Evolutionary conservation across 2,797 vertebrate species (phyloP), one percentile per base, ranked within the genome.

Genomic region (Picus viridis): DNA sequence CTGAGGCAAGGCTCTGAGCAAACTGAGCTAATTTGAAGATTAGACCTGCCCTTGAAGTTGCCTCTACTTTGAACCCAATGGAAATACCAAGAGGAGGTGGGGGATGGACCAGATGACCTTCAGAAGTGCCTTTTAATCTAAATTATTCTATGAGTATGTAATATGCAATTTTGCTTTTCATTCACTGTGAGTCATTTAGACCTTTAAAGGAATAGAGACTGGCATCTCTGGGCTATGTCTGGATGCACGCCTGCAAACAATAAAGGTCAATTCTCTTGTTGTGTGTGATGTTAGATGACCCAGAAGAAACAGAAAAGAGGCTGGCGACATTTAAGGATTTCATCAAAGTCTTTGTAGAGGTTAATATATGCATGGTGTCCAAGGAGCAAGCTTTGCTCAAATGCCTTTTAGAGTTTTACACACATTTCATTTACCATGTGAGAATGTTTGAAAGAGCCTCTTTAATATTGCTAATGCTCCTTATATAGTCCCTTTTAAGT

Each of bases 321-420:
- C 16, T 84, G 49, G 32, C 94, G 93, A 87, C 92, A 95, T 96
- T 94, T 94, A 82, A 90, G 34, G 56, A 63, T 92, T 90, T 85
- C 78, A 95, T 93, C 82, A 87, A 90, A 93, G 92, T 89, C 78
- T 90, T 92, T 69, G 65, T 43, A 89, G 92, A 95, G 78, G 87
- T 90, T 89, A 95, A 93, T 87, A 53, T 90, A 92, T 90, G 89
- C 84, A 61, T n/a, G 70, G 26, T 70, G 39, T 76, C 89, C 75
- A 85, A 69, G 64, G n/a, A 90, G 89, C 93, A 83, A 85, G 41
- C 45, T 87, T 94, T 94, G 76, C 76, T 94, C 49, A 69, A 80
- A 15, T 88, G 68, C 26, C 65, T 94, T 88, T 75, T 83, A 68
- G 61, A 91, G 43, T 34, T 88, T 39, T 62, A 64, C 24, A 29